Percentiles rank a stretch among this genome's conserved stretches.
These are phyloP conservation scores for Apeltes quadracus DNA, from an alignment of 2,113 vertebrate genomes.

Conservation along the genomic window DNA sequence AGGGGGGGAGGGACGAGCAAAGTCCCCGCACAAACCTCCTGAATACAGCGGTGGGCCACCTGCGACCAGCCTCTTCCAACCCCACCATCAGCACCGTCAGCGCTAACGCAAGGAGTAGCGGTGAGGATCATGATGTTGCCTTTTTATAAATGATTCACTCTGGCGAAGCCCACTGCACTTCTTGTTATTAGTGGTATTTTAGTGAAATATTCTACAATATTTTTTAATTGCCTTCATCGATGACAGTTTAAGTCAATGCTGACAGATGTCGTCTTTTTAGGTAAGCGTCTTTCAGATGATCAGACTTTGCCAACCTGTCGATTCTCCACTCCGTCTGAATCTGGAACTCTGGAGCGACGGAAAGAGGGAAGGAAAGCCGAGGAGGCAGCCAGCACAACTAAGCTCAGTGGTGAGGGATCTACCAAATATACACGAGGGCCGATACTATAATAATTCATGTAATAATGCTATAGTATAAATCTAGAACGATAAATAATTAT, in stretches of 20 bases:
- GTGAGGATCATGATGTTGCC: slow-evolving; percentile 55
- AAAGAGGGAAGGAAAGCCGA: slow-evolving; percentile 54
- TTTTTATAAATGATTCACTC: slow-evolving; percentile 14
- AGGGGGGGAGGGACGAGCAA: slow-evolving; percentile 76
- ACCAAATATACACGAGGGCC: slow-evolving; percentile 28
- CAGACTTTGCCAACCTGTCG: slow-evolving; percentile 59
- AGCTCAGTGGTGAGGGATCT: slow-evolving; percentile 69
- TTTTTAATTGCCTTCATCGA: background rate
- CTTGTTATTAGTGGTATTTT: background rate
- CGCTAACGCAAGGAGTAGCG: slow-evolving; percentile 61
- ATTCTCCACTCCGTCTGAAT: slow-evolving; percentile 70
- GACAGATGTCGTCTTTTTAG: slow-evolving; percentile 57
- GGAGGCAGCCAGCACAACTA: slow-evolving; percentile 52
- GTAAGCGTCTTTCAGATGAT: slow-evolving; percentile 82
- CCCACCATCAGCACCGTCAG: slow-evolving; percentile 83
- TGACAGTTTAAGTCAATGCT: background rate
- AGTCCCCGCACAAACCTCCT: slow-evolving; percentile 45
- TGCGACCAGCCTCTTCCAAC: slow-evolving; percentile 88
- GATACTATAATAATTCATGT: slow-evolving; percentile 19
- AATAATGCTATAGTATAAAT: slow-evolving; percentile 15
- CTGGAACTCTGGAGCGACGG: slow-evolving; percentile 74
- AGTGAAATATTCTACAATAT: background rate
- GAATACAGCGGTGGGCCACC: slow-evolving; percentile 65
- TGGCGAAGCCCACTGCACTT: background rate
- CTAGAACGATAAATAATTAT: slow-evolving; percentile 13